phyloP scores from a whole-genome alignment of 2,888 invertebrate species.

The Drosophila paramelanica region DNA sequence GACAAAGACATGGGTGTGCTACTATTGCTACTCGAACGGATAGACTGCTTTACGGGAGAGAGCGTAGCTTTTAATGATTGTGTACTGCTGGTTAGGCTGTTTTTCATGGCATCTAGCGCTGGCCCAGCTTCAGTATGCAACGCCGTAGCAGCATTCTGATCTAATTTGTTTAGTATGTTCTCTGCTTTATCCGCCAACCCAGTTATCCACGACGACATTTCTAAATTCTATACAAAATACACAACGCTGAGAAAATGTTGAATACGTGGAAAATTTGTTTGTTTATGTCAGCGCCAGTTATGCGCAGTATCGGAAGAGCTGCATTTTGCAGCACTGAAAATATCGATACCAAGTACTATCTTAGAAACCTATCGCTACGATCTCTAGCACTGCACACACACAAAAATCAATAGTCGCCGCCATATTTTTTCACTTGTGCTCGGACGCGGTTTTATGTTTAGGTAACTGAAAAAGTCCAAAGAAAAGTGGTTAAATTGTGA shows the following conservation, averaged over 20 bases:
- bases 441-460: constrained; percentile 65
- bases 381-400: constrained; percentile 31
- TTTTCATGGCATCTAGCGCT: constrained; percentile 52
- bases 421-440: constrained; percentile 74
- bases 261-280: constrained; percentile 52
- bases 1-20: constrained; percentile 47
- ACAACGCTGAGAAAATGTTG: constrained; percentile 8
- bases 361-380: constrained; percentile 28
- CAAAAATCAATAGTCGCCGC: constrained; percentile 76
- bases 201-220: constrained; percentile 90
- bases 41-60: constrained; percentile 58
- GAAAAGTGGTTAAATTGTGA: constrained; percentile 31
- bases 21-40: constrained; percentile 22
- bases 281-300: constrained; percentile 42
- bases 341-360: constrained; percentile 22
- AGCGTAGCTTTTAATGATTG: constrained; percentile 72
- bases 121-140: constrained; percentile 81
- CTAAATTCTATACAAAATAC: constrained; percentile 4
- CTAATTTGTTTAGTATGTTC: constrained; percentile 90
- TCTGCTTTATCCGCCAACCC: constrained; percentile 91
- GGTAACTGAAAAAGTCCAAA: constrained; percentile 45
- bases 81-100: constrained; percentile 69
- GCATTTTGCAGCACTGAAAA: constrained; percentile 15
- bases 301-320: background rate
- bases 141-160: constrained; percentile 90